phyloP scores from a whole-genome alignment of 2,113 vertebrate genomes.

The Oriolus oriolus region DNA sequence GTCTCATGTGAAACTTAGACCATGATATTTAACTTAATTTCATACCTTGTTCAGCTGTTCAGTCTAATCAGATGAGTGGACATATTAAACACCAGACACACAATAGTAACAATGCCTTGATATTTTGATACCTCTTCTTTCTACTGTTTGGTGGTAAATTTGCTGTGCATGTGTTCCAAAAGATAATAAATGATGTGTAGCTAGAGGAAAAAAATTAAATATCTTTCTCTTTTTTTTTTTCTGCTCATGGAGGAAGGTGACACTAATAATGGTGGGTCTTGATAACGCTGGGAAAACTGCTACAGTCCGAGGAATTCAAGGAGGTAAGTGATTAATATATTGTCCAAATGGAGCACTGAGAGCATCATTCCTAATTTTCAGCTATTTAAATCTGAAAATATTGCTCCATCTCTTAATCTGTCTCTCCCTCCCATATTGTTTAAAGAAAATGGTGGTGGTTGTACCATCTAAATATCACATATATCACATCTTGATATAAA shows the following conservation, averaged over 20 bases:
- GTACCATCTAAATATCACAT: neutral
- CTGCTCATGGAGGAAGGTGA: constrained; percentile 86
- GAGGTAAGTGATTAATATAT: constrained; percentile 76
- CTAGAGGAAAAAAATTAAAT: neutral
- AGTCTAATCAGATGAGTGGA: neutral
- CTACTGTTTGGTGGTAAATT: neutral
- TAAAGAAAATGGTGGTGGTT: neutral
- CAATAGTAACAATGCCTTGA: neutral
- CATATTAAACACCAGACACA: neutral
- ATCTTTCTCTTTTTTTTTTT: neutral
- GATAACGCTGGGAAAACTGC: constrained; percentile 97
- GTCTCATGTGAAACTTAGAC: neutral
- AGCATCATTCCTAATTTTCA: neutral
- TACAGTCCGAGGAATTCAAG: constrained; percentile 89
- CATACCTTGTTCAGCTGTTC: neutral
- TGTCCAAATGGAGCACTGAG: neutral
- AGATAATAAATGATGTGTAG: neutral
- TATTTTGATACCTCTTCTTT: neutral
- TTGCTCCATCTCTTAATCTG: neutral
- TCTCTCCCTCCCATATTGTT: neutral
- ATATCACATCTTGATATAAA: neutral
- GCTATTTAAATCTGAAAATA: neutral
- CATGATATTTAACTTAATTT: neutral
- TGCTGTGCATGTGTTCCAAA: neutral
- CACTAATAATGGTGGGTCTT: constrained; percentile 93